Base-by-base conservation (phyloP, 1,140 invertebrate species). In the Saxidomus purpurata region DNA sequence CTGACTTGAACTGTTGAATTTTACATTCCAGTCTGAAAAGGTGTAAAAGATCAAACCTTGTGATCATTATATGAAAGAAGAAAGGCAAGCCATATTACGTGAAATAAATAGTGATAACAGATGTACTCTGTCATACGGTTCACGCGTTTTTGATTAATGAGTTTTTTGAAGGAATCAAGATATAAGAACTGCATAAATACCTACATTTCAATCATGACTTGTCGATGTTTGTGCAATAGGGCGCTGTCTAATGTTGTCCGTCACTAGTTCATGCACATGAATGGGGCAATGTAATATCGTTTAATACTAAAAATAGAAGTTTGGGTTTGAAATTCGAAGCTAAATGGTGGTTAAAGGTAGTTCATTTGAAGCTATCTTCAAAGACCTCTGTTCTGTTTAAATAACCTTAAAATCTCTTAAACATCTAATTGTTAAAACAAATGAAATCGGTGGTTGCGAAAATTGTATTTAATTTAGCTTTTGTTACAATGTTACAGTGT, bases 131-230 rank as follows among this genome's bases (percentile, higher is more conserved):
- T 79, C 76, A 1, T 19, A 55, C 34, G 47, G 47, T 79, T 52
- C n/a, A 8, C 47, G 76, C 76, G n/a, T 55, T 79, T 79, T 47
- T 79, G 76, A 79, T 79, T 59, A 79, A 79, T 55, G 76, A 0
- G 34, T 47, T 77, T 77, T 63, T 63, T 63, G n/a, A 28, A n/a
- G 28, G n/a, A 63, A 25, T 28, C n/a, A 63, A 19, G 28, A 28
- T 28, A 63, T n/a, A 4, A 28, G 19, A 63, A n/a, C 19, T 63
- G n/a, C 15, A 6, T 6, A 63, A 28, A 63, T 28, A 28, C 59
- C 9, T 25, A 28, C n/a, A 63, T 63, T 28, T 28, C 25, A 63
- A 63, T n/a, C n/a, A n/a, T n/a, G n/a, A 28, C 9, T 6, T 9
- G 59, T 63, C n/a, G 15, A 63, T 28, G 1, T 63, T 28, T 28